Percentiles rank a stretch among this genome's conserved stretches.
These are phyloP conservation scores for Acanthochromis polyacanthus DNA, from an alignment of 2,113 vertebrate species.

Conservation along the genomic window DNA sequence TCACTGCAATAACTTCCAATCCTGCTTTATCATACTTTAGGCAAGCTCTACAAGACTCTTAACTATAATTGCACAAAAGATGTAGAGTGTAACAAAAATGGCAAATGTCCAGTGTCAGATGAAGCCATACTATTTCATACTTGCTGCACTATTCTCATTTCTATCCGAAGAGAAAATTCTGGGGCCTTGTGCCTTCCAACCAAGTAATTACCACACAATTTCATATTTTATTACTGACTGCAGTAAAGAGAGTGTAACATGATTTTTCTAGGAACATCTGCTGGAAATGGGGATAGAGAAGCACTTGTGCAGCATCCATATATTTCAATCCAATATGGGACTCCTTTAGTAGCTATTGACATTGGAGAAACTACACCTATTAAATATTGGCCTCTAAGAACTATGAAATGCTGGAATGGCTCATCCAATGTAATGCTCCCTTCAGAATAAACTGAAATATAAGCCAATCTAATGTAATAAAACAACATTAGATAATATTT, in stretches of 20 bases:
- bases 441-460: no score
- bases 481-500: background rate
- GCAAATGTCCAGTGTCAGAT: slow-evolving; percentile 10
- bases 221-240: slow-evolving; percentile 28
- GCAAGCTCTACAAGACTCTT: slow-evolving; percentile 16
- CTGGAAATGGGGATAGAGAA: background rate
- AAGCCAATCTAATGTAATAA: background rate
- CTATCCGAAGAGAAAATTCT: slow-evolving; percentile 7
- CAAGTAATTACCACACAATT: slow-evolving; percentile 38
- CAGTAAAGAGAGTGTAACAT: slow-evolving; percentile 13
- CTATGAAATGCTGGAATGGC: background rate
- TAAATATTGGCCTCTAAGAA: background rate
- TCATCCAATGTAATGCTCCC: background rate
- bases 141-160: slow-evolving; percentile 14
- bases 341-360: slow-evolving; percentile 7
- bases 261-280: background rate
- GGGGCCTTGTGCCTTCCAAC: slow-evolving; percentile 16
- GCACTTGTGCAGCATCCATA: slow-evolving; percentile 6
- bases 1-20: slow-evolving; percentile 1
- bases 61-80: background rate
- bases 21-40: slow-evolving; percentile 2
- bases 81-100: slow-evolving; percentile 23
- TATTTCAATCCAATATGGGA: background rate
- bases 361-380: background rate
- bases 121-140: slow-evolving; percentile 15